These are phyloP conservation scores for Mobula birostris DNA, from an alignment of 2,113 vertebrate genomes.

Conservation along the genomic window DNA sequence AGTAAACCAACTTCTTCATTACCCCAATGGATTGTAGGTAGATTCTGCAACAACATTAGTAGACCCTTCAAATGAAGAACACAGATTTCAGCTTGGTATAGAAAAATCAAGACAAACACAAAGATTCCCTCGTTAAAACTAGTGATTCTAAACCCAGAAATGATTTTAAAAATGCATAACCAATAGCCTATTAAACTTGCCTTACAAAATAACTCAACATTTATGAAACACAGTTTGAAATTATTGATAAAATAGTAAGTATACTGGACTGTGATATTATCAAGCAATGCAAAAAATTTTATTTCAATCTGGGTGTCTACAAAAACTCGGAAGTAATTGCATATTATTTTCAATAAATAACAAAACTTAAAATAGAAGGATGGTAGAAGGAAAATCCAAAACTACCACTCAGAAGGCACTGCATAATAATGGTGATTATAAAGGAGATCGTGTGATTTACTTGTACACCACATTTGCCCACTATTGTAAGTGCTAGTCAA, in stretches of 20 bases:
- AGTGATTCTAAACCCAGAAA: neutral
- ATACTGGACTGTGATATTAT: neutral
- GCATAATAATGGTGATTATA: neutral
- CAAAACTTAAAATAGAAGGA: neutral
- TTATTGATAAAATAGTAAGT: neutral
- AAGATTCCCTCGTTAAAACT: neutral
- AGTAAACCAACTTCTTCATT: slow-evolving; percentile 95
- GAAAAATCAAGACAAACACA: neutral
- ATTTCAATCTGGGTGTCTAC: neutral
- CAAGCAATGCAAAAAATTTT: neutral
- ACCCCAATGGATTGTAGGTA: slow-evolving; percentile 97
- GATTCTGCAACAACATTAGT: slow-evolving; percentile 93
- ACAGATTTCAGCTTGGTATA: neutral
- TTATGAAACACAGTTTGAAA: neutral
- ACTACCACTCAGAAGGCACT: neutral
- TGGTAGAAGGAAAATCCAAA: neutral
- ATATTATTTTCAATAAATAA: neutral
- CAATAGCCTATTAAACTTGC: neutral
- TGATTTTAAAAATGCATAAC: neutral
- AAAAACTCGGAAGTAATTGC: neutral
- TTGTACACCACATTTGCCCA: neutral
- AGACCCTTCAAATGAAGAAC: slow-evolving; percentile 68
- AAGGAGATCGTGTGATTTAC: neutral
- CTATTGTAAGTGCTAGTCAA: neutral
- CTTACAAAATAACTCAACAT: neutral